phyloP scores from a whole-genome alignment of 2,113 vertebrate genomes.

The Carassius gibelio region DNA sequence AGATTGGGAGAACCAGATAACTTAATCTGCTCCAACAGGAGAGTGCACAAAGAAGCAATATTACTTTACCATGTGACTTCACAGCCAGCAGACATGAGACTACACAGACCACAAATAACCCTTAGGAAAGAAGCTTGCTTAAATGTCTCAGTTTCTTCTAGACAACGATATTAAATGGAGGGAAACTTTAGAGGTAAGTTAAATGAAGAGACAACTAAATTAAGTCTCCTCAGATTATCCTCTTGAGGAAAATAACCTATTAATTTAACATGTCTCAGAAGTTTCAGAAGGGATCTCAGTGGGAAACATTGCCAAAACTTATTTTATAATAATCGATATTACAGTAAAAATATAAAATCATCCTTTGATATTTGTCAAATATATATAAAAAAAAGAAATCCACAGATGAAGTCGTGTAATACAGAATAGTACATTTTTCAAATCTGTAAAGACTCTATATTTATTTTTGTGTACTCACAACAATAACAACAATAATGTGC shows the following conservation, averaged over 20 bases:
- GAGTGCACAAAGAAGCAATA: not conserved
- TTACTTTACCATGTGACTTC: conserved; percentile 28
- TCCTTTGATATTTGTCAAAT: not conserved
- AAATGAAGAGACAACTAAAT: not conserved
- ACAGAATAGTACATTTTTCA: too few relatives aligned
- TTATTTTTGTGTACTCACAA: too few relatives aligned
- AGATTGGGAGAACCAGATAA: conserved; percentile 27
- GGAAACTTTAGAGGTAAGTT: not conserved
- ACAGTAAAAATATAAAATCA: not conserved
- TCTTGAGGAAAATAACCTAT: not conserved
- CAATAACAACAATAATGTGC: too few relatives aligned
- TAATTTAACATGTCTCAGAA: not conserved
- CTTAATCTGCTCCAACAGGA: conserved; percentile 28
- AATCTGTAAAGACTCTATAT: too few relatives aligned
- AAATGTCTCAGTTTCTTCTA: not conserved
- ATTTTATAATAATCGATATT: not conserved
- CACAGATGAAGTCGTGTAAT: too few relatives aligned
- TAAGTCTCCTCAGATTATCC: not conserved
- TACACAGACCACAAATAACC: conserved; percentile 8
- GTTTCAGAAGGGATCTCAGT: not conserved
- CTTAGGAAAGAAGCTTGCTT: not conserved
- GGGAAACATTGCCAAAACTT: not conserved
- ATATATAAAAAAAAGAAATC: too few relatives aligned
- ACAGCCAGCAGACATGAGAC: not conserved
- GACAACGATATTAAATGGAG: not conserved